Evolutionary conservation across 1,140 invertebrate genomes (phyloP), one percentile per base, ranked within the genome.

Genomic region (Yoshiicerus persimilis): DNA sequence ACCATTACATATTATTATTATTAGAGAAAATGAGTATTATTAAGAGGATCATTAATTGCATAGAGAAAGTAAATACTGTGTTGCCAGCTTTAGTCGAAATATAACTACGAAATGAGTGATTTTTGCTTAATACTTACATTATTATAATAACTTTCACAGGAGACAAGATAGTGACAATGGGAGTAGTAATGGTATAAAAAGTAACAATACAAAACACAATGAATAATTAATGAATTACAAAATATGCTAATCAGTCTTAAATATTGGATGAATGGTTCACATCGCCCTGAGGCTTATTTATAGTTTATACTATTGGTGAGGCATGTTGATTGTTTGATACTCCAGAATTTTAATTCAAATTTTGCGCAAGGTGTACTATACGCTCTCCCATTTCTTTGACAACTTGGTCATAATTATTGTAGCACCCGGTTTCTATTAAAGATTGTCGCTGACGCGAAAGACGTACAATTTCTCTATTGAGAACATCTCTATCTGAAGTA

Each of bases 351-450:
- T 80, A 80, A 23, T 4, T 34, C 23, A 80, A 80, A 5, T 32
- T 80, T 4, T 80, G 34, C 11, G 75, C 75, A 80, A 80, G 75
- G 4, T 83, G 83, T 2, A 34, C 25, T 16, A 89, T 89, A 86
- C 75, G 23, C 2, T 83, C 30, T 86, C 88, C 87, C 39, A 89
- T 27, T 25, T 86, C 66, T 11, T 66, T 85, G 9, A 89, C 47
- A 0, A 89, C 77, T 4, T 27, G 32, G n/a, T 89, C 89, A 56
- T 83, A 87, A n/a, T 27, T 23, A n/a, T 83, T 87, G 38, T 88
- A 89, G 47, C 87, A 87, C 0, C 87, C 87, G 25, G 66, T 77
- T 2, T 66, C 38, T n/a, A 89, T 16, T 2, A 89, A 41, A 34
- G 16, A 30, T 8, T 80, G 30, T 20, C 89, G 84, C 13, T 83